These are phyloP conservation scores for Beris chalybata DNA, from an alignment of 2,888 invertebrate species.

Conservation along the genomic window DNA sequence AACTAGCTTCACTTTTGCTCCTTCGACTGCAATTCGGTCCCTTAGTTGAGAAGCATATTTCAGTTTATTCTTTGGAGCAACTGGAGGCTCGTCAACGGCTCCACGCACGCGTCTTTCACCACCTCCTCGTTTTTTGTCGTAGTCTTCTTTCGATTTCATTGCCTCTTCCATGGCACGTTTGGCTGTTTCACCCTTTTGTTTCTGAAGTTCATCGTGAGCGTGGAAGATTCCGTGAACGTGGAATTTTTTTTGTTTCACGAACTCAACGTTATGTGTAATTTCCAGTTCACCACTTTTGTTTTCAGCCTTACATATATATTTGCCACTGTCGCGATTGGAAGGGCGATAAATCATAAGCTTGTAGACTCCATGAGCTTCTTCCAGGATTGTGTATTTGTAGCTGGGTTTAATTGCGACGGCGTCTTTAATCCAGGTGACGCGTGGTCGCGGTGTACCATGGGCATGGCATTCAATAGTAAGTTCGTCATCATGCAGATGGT, in stretches of 20 bases:
- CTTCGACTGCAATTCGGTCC: slow-evolving; percentile 75
- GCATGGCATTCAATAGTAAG: slow-evolving; percentile 61
- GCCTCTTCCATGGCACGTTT: slow-evolving; percentile 53
- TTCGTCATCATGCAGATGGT: slow-evolving; percentile 61
- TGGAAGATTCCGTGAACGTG: slow-evolving; percentile 54
- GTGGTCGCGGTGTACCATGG: slow-evolving; percentile 54
- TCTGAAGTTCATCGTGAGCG: slow-evolving; percentile 50
- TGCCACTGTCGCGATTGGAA: slow-evolving; percentile 64
- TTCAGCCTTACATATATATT: slow-evolving; percentile 70
- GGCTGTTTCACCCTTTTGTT: slow-evolving; percentile 50
- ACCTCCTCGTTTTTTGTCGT: slow-evolving; percentile 50
- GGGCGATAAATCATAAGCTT: slow-evolving; percentile 61
- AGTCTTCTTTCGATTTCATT: slow-evolving; percentile 53
- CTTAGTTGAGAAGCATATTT: slow-evolving; percentile 74
- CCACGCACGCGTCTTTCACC: slow-evolving; percentile 41
- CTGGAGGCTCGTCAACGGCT: slow-evolving; percentile 47
- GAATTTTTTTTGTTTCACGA: slow-evolving; percentile 60
- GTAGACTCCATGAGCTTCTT: slow-evolving; percentile 58
- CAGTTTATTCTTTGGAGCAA: slow-evolving; percentile 53
- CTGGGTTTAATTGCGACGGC: slow-evolving; percentile 50
- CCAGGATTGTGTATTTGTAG: slow-evolving; percentile 53
- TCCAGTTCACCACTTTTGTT: slow-evolving; percentile 67
- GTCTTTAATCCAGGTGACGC: slow-evolving; percentile 53
- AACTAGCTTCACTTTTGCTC: slow-evolving; percentile 74
- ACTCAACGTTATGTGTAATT: slow-evolving; percentile 56